These are phyloP conservation scores for Hedychridium roseum DNA, from an alignment of 2,888 invertebrate genomes.

Conservation along the genomic window DNA sequence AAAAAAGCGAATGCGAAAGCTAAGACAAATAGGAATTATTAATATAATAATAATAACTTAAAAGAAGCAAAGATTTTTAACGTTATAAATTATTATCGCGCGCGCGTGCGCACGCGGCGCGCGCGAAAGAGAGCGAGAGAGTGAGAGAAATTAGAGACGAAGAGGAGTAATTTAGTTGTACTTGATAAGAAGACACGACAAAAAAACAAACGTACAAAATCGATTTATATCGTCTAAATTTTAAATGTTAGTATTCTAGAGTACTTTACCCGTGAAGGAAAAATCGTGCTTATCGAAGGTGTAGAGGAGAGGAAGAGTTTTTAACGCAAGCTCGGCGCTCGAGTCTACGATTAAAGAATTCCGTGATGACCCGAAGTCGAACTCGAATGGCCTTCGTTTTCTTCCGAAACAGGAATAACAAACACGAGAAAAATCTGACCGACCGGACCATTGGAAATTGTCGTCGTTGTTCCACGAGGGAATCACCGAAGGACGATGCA, in stretches of 20 bases:
- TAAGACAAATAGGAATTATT: constrained; percentile 55
- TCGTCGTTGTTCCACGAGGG: too few species aligned
- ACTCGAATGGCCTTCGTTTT: too few species aligned
- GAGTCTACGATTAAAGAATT: constrained; percentile 28
- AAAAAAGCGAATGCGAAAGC: constrained; percentile 26
- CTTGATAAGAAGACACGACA: constrained; percentile 25
- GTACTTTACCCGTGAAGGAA: constrained; percentile 53
- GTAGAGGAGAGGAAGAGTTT: constrained; percentile 18
- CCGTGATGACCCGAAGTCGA: too few species aligned
- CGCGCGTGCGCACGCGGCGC: too few species aligned
- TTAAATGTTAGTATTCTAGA: constrained; percentile 60
- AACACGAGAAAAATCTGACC: too few species aligned
- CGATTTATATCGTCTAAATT: constrained; percentile 53
- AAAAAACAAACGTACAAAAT: constrained; percentile 61
- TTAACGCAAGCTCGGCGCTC: constrained; percentile 27
- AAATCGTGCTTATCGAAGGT: constrained; percentile 32
- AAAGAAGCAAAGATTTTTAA: constrained; percentile 53
- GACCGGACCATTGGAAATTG: too few species aligned
- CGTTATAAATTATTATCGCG: constrained; percentile 62
- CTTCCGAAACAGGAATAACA: too few species aligned
- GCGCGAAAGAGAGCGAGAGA: constrained; percentile 32
- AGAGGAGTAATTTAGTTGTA: neutral
- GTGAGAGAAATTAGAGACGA: constrained; percentile 4
- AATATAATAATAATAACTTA: constrained; percentile 59
- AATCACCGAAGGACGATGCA: too few species aligned